A percentile compares a stretch with the other conserved stretches of the same genome.
phyloP scores from a whole-genome alignment of 2,888 invertebrate genomes.

The Yponomeuta cagnagella region DNA sequence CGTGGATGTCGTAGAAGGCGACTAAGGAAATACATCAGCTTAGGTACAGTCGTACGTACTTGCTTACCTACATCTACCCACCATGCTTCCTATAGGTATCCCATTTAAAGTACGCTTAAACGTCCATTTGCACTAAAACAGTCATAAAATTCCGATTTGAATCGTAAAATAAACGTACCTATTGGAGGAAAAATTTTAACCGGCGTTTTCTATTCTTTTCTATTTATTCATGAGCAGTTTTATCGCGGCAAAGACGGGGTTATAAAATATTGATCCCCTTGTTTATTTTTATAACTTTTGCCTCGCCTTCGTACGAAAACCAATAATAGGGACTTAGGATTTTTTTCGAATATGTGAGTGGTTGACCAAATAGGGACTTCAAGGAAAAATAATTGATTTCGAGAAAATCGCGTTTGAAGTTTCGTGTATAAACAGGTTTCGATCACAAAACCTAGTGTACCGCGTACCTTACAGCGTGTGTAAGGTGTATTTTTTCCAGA shows the following conservation, averaged over 20 bases:
- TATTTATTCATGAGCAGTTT: constrained; percentile 35
- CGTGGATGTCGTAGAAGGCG: too few species aligned
- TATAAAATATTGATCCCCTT: constrained; percentile 34
- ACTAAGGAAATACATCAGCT: too few species aligned
- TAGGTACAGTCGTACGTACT: too few species aligned
- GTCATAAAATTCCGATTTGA: constrained; percentile 52
- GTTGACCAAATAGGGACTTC: too few species aligned
- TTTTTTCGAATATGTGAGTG: too few species aligned
- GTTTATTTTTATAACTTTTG: constrained; percentile 30
- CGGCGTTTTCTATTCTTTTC: constrained; percentile 33
- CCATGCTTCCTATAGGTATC: neutral
- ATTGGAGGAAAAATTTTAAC: constrained; percentile 29
- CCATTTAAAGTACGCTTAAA: neutral
- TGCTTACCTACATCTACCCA: too few species aligned
- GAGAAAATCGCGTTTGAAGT: too few species aligned
- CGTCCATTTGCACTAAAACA: constrained; percentile 37
- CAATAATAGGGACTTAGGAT: neutral
- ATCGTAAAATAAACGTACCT: constrained; percentile 38
- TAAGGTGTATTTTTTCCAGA: too few species aligned
- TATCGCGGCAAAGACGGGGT: constrained; percentile 28
- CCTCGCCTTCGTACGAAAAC: neutral
- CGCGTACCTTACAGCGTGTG: too few species aligned
- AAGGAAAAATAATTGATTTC: too few species aligned
- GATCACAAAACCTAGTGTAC: too few species aligned
- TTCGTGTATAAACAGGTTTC: too few species aligned